Percentiles rank a stretch among this genome's conserved stretches.
phyloP scores from a whole-genome alignment of 2,113 vertebrate species.

The Chaenogobius annularis region DNA sequence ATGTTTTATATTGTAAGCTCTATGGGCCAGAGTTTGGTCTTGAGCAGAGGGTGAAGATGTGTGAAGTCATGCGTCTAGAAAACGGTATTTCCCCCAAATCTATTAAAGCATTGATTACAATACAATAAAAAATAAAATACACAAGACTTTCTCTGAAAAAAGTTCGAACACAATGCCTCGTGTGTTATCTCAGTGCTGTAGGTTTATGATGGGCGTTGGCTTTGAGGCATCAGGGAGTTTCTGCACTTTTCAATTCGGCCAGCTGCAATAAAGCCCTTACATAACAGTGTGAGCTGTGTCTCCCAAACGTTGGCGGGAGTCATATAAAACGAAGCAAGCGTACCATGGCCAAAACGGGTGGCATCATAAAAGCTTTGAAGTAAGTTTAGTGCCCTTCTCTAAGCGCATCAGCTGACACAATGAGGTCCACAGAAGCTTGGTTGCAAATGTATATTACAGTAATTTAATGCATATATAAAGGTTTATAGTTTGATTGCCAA shows the following conservation, averaged over 20 bases:
- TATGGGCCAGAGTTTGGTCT: neutral
- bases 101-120: neutral
- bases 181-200: slow-evolving; percentile 5
- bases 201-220: slow-evolving; percentile 6
- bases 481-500: too few species aligned
- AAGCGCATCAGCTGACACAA: slow-evolving; percentile 11
- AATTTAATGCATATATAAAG: too few species aligned
- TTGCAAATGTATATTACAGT: neutral
- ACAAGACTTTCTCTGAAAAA: neutral
- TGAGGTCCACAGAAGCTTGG: neutral
- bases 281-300: neutral
- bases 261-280: slow-evolving; percentile 1
- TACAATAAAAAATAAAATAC: neutral
- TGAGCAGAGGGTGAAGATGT: neutral
- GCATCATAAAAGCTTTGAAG: neutral
- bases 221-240: slow-evolving; percentile 1
- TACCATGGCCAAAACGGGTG: neutral
- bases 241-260: neutral
- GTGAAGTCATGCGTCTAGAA: neutral
- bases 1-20: neutral
- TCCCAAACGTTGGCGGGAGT: neutral
- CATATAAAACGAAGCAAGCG: neutral
- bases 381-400: neutral
- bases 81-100: neutral
- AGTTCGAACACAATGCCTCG: neutral